These are phyloP conservation scores for Danaus plexippus DNA, from an alignment of 1,140 invertebrate genomes.

Conservation along the genomic window DNA sequence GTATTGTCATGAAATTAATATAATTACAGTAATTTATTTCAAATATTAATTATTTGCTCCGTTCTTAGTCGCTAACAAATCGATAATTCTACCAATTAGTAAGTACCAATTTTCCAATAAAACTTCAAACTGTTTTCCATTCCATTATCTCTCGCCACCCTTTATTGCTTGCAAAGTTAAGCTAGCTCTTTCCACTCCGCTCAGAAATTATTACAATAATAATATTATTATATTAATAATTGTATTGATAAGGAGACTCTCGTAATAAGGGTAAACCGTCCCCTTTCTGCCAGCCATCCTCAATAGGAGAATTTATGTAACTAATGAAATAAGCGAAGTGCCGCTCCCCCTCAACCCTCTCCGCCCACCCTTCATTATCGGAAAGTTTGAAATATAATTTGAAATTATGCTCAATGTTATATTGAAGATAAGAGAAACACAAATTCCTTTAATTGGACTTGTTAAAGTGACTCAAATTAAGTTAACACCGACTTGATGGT, in stretches of 20 bases:
- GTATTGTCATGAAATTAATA: too few relatives aligned
- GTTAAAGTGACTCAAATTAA: constrained; percentile 72
- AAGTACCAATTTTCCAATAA: constrained; percentile 70
- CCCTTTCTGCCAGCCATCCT: constrained; percentile 70
- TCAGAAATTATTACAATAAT: constrained; percentile 71
- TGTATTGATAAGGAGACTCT: constrained; percentile 72
- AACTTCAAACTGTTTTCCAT: constrained; percentile 72
- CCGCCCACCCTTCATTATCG: constrained; percentile 68
- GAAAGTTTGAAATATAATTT: constrained; percentile 72
- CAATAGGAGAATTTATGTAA: constrained; percentile 72
- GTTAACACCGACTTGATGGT: constrained; percentile 71
- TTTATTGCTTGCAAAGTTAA: constrained; percentile 70
- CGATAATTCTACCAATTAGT: constrained; percentile 70
- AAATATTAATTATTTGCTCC: constrained; percentile 31
- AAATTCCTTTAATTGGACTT: constrained; percentile 72
- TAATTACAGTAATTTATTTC: background rate
- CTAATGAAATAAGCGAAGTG: constrained; percentile 71
- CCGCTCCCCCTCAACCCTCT: constrained; percentile 41
- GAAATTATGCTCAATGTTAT: constrained; percentile 72
- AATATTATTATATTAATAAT: constrained; percentile 72
- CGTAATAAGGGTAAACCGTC: constrained; percentile 71
- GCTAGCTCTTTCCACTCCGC: constrained; percentile 62
- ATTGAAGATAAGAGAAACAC: constrained; percentile 72
- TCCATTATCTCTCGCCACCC: constrained; percentile 70
- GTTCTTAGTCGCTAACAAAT: constrained; percentile 50